These are phyloP conservation scores for Myripristis jacobus DNA, from an alignment of 2,797 vertebrate genomes.

Conservation along the genomic window DNA sequence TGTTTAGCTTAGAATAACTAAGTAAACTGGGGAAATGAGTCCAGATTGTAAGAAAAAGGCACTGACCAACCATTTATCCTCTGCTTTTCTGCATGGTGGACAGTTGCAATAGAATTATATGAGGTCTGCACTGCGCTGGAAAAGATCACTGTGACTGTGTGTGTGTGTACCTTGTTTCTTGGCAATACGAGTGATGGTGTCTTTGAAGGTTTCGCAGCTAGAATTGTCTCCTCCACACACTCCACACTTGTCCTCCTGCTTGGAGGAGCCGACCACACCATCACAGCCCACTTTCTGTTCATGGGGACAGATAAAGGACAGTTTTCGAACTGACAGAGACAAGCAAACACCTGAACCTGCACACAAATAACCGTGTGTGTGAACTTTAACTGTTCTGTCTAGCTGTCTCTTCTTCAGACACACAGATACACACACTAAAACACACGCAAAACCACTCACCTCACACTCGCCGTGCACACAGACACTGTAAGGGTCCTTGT, in stretches of 20 bases:
- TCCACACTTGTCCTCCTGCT: constrained; percentile 97
- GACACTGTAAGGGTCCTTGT: constrained; percentile 94
- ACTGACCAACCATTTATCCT: constrained; percentile 25
- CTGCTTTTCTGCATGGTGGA: constrained; percentile 5
- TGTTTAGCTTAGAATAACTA: constrained; percentile 54
- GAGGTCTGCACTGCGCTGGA: background rate
- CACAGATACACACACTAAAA: constrained; percentile 6
- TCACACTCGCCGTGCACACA: constrained; percentile 94
- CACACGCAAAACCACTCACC: constrained; percentile 80
- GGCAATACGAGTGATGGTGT: constrained; percentile 88
- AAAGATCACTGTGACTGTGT: background rate
- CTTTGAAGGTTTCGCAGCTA: constrained; percentile 94
- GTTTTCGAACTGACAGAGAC: constrained; percentile 5
- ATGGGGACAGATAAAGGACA: constrained; percentile 27
- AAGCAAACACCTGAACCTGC: constrained; percentile 5
- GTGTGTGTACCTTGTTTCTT: constrained; percentile 85
- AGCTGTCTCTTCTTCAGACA: background rate
- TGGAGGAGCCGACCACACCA: constrained; percentile 89
- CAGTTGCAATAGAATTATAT: background rate
- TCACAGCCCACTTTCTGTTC: constrained; percentile 97
- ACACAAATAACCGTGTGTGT: background rate
- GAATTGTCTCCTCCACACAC: constrained; percentile 95
- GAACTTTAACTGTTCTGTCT: background rate
- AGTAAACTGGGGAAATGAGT: background rate
- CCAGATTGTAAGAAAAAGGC: constrained; percentile 2